Percentiles rank a stretch among this genome's conserved stretches.
Conservation (phyloP, 2,113 vertebrate genomes). For the Rhabdomys dilectus region DNA sequence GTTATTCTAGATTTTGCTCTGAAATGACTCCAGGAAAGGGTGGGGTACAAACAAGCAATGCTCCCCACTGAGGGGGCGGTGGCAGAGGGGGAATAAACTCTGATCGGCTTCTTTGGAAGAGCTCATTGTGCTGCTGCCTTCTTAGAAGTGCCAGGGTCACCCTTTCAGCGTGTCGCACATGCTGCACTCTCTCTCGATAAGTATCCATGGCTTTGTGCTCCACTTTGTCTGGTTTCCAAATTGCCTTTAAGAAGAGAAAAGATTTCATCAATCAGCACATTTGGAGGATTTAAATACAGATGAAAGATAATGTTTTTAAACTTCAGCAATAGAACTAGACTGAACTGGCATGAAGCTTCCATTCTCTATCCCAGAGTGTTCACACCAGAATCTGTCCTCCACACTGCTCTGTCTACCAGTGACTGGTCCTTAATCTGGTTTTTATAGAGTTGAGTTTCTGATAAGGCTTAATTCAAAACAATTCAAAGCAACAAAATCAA, state of each 20-base stretch:
- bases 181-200: slow-evolving; percentile 28
- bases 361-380: not conserved
- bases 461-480: slow-evolving; percentile 6
- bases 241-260: slow-evolving; percentile 63
- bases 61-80: slow-evolving; percentile 57
- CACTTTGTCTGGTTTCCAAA: slow-evolving; percentile 68
- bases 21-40: slow-evolving; percentile 60
- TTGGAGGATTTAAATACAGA: slow-evolving; percentile 70
- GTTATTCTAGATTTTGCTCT: slow-evolving; percentile 44
- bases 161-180: slow-evolving; percentile 47
- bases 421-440: not conserved
- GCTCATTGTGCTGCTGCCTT: slow-evolving; percentile 65
- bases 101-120: slow-evolving; percentile 64
- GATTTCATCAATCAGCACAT: slow-evolving; percentile 63
- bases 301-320: slow-evolving; percentile 40
- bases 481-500: not conserved
- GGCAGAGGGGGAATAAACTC: slow-evolving; percentile 60
- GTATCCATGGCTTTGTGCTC: slow-evolving; percentile 52
- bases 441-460: not conserved
- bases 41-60: slow-evolving; percentile 61
- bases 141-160: slow-evolving; percentile 74
- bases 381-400: not conserved
- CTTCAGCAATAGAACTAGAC: not conserved
- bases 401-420: not conserved
- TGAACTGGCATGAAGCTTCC: not conserved